These are phyloP conservation scores for Scartelaos histophorus DNA, from an alignment of 2,113 vertebrate species.

Conservation along the genomic window DNA sequence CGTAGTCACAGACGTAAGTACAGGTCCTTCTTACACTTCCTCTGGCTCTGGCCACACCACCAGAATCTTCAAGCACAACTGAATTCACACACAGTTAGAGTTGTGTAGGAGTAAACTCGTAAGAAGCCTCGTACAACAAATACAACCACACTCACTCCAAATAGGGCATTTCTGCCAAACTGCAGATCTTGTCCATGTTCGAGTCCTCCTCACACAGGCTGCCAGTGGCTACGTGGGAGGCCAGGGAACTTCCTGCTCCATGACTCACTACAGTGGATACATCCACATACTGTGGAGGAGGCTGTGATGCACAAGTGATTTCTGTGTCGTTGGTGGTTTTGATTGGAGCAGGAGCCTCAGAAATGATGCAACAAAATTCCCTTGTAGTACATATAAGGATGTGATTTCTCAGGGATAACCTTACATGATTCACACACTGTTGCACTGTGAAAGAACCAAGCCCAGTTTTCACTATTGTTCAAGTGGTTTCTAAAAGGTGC, in stretches of 20 bases:
- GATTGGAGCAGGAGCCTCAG: conserved; percentile 34
- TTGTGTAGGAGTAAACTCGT: conserved; percentile 23
- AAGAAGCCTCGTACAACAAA: conserved; percentile 4
- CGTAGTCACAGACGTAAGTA: conserved; percentile 82
- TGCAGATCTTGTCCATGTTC: conserved; percentile 26
- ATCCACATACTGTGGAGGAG: conserved; percentile 64
- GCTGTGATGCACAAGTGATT: conserved; percentile 48
- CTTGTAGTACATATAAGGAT: conserved; percentile 50
- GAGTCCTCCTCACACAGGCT: conserved; percentile 33
- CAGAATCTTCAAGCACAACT: not conserved
- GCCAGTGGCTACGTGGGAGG: conserved; percentile 50
- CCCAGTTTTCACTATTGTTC: conserved; percentile 3
- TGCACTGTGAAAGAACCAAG: not conserved
- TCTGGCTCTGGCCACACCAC: not conserved
- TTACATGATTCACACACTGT: conserved; percentile 18
- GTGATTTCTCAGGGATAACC: conserved; percentile 13
- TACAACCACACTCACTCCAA: conserved; percentile 30
- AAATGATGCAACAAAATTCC: conserved; percentile 56
- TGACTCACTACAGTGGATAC: conserved; percentile 64
- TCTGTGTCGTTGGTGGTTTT: conserved; percentile 19
- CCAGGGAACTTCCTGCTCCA: conserved; percentile 61
- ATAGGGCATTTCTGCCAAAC: conserved; percentile 48
- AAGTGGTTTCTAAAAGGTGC: conserved; percentile 12
- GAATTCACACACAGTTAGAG: conserved; percentile 38
- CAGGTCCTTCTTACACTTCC: not conserved